Evolutionary conservation across 2,888 invertebrate species (phyloP), one percentile per base, ranked within the genome.

Genomic region (Notodonta dromedarius): DNA sequence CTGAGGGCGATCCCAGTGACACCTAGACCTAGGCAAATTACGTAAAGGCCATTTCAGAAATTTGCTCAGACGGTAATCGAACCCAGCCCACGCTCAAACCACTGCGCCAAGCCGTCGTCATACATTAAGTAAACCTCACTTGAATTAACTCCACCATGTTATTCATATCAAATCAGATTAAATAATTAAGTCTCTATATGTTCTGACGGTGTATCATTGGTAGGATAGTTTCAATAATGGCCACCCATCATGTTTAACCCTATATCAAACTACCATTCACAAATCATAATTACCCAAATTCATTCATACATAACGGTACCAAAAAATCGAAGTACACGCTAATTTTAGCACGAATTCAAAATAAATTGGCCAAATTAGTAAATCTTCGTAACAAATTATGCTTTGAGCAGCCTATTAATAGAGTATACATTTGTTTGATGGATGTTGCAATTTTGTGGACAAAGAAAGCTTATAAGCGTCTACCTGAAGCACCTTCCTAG

Each of bases 401-500:
- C 50, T 50, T 50, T 9, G 9, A 16, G 50, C 4, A 9, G 9
- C 9, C 14, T 8, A n/a, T 46, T 16, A 16, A 50, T 73, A 82
- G 62, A 67, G 71, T 66, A 16, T 44, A 63, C 70, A 75, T 76
- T 80, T 57, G 58, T 50, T 56, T 71, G 56, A 53, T 16, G 52
- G 24, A 14, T 58, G 9, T 62, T 62, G 65, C 58, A 67, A 70
- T 73, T 78, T 74, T 71, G 58, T 69, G 82, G 79, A 90, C 87
- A 89, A 91, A 86, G 86, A 83, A 82, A 79, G 78, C 79, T 79
- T 79, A 74, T 73, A 73, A 78, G 68, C 79, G 78, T 80, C 88
- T 92, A 91, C 91, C 92, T 93, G 90, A 72, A 70, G 74, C 86
- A 86, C 90, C 91, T 93, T 93, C 93, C 87, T 81, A 86, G 93